Percentiles rank a stretch among this genome's conserved stretches.
Evolutionary conservation across 1,140 invertebrate species (phyloP).

Genomic region (Lepidotrigona ventralis): DNA sequence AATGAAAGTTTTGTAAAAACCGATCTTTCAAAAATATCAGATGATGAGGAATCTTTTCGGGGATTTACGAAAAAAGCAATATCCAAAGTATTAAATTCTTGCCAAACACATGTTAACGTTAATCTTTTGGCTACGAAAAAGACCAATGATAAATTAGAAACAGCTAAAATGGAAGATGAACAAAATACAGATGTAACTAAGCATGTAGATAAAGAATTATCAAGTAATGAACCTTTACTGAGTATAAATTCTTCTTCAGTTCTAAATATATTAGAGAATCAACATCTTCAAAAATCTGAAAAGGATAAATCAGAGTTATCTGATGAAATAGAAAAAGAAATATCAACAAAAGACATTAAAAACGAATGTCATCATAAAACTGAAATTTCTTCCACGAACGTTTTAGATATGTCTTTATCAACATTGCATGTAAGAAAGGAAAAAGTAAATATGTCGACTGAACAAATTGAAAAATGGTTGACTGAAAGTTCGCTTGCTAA

Average conservation of each 20-base stretch:
- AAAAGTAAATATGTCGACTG: constrained; percentile 86
- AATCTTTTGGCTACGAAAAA: constrained; percentile 57
- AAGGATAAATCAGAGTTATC: constrained; percentile 34
- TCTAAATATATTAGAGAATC: neutral
- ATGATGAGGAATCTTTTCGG: constrained; percentile 81
- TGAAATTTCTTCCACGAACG: constrained; percentile 60
- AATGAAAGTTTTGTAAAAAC: constrained; percentile 33
- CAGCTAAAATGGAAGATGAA: constrained; percentile 35
- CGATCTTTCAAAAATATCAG: constrained; percentile 72
- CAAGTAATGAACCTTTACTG: constrained; percentile 9
- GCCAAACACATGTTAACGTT: constrained; percentile 64
- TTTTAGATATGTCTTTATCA: constrained; percentile 72
- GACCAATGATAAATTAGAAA: constrained; percentile 37
- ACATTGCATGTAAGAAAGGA: constrained; percentile 80
- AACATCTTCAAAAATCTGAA: constrained; percentile 19
- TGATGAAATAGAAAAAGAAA: constrained; percentile 27
- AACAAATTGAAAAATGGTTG: constrained; percentile 87
- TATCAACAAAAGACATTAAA: constrained; percentile 27
- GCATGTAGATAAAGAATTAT: constrained; percentile 20
- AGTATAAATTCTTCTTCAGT: neutral
- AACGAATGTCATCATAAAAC: constrained; percentile 64
- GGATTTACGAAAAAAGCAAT: constrained; percentile 78
- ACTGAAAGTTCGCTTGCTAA: constrained; percentile 83
- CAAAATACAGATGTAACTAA: constrained; percentile 14
- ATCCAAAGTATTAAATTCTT: constrained; percentile 69